phyloP scores from a whole-genome alignment of 2,113 vertebrate genomes.

The Enhydra lutris region DNA sequence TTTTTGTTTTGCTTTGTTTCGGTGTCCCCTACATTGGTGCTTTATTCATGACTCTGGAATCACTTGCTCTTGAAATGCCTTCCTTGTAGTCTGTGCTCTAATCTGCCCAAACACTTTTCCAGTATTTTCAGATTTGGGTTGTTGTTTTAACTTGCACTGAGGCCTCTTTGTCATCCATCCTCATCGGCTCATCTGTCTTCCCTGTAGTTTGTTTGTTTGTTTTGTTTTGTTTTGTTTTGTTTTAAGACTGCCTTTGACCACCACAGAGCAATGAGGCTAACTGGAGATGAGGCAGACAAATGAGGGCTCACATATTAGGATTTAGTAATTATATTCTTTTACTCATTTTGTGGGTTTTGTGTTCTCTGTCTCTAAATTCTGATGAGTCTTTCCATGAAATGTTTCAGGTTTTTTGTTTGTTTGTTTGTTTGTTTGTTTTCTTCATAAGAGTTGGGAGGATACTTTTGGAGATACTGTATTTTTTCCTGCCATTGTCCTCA shows the following conservation, averaged over 20 bases:
- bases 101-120: neutral
- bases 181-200: neutral
- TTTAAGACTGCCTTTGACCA: neutral
- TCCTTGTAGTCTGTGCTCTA: neutral
- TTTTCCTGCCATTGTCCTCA: neutral
- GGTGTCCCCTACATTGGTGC: neutral
- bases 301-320: neutral
- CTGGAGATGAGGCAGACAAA: neutral
- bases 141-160: neutral
- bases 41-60: neutral
- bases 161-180: neutral
- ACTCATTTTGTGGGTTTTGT: neutral
- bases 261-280: neutral
- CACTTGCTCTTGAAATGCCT: neutral
- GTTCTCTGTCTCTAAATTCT: neutral
- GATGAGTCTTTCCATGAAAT: neutral
- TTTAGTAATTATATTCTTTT: neutral
- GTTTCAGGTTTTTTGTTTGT: too few species aligned
- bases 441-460: neutral
- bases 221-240: neutral
- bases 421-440: neutral
- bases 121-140: neutral
- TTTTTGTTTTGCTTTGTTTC: neutral
- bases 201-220: neutral
- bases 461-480: neutral